phyloP scores from a whole-genome alignment of 2,797 vertebrate species.

The Squalus acanthias region DNA sequence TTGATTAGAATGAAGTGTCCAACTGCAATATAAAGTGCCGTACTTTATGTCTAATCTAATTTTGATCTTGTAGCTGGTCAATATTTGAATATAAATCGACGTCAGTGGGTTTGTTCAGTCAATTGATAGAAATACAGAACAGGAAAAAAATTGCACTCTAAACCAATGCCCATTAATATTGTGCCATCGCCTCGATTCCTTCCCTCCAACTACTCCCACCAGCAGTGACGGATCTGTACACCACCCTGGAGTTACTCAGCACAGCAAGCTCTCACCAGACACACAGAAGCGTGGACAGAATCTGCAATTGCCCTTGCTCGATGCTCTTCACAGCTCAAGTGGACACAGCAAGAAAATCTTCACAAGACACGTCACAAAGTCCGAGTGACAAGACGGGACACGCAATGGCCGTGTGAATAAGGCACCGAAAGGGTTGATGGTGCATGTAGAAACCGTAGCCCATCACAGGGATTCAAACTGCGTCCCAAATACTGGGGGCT shows the following conservation, averaged over 20 bases:
- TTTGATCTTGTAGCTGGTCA: not conserved
- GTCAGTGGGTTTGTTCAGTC: not conserved
- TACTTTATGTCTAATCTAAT: not conserved
- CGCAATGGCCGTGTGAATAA: too few species aligned
- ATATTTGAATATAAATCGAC: constrained; percentile 12
- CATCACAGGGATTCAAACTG: too few species aligned
- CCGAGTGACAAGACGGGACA: not conserved
- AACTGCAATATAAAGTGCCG: not conserved
- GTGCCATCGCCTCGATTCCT: too few species aligned
- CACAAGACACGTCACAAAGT: not conserved
- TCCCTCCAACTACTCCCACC: not conserved
- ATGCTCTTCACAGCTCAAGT: not conserved
- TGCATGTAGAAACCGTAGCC: too few species aligned
- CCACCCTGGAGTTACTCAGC: not conserved
- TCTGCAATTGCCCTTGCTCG: too few species aligned
- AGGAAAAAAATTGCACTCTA: not conserved
- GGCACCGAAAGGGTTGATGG: too few species aligned
- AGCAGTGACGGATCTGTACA: not conserved
- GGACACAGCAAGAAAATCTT: not conserved
- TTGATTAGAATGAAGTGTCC: not conserved
- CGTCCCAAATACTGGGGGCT: too few species aligned
- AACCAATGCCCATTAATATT: not conserved
- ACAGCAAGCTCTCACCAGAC: not conserved
- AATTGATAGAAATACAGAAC: not conserved
- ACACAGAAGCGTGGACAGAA: too few species aligned